phyloP scores from a whole-genome alignment of 2,888 invertebrate genomes.

The Orthosia gothica region DNA sequence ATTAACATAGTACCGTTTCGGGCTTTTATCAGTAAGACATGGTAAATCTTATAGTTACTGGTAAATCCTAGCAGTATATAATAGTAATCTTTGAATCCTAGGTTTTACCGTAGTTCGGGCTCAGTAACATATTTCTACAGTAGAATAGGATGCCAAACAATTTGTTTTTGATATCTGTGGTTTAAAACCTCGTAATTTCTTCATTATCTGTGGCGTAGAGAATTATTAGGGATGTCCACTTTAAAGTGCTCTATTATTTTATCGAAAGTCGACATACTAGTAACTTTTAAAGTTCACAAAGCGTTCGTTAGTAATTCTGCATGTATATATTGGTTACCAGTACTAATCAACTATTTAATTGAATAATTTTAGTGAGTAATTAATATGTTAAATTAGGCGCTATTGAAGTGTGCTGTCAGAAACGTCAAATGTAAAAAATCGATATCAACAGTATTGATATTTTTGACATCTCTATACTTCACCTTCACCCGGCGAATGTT shows the following conservation, averaged over 20 bases:
- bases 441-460: constrained; percentile 55
- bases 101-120: too few relatives aligned
- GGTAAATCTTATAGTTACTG: too few relatives aligned
- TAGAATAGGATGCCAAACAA: too few relatives aligned
- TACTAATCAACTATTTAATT: not conserved
- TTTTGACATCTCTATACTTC: constrained; percentile 53
- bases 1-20: too few relatives aligned
- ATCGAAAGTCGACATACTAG: constrained; percentile 9
- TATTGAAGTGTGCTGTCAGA: not conserved
- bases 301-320: not conserved
- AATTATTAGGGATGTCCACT: constrained; percentile 19
- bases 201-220: constrained; percentile 29
- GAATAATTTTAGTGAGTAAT: not conserved
- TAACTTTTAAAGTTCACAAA: not conserved
- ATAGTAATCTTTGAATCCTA: too few relatives aligned
- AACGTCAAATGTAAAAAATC: constrained; percentile 57
- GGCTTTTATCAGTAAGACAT: too few relatives aligned
- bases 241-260: not conserved
- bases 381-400: not conserved
- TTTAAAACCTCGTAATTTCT: not conserved
- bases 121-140: too few relatives aligned
- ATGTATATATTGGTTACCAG: not conserved
- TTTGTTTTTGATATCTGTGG: too few relatives aligned
- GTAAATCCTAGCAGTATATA: too few relatives aligned
- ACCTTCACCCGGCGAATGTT: constrained; percentile 51